A percentile compares a stretch with the other conserved stretches of the same genome.
Conservation (phyloP, 2,888 invertebrate genomes). For the Fissipunctia ypsillon region DNA sequence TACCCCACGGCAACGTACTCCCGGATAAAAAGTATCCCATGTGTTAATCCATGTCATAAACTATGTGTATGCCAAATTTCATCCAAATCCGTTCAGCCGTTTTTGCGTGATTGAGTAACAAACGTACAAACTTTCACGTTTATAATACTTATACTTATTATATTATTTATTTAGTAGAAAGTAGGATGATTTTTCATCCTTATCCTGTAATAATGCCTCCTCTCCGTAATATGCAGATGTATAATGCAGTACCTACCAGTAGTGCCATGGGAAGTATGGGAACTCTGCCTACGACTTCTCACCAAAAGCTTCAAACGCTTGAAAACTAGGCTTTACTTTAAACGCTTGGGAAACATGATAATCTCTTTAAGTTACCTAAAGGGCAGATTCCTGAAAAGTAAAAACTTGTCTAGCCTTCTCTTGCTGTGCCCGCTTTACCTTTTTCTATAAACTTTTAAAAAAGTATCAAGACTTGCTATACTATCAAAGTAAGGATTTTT, state of each 20-base stretch:
- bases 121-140: no score
- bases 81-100: no score
- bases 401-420: background rate
- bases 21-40: no score
- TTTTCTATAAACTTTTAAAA: background rate
- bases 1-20: no score
- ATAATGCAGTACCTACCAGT: background rate
- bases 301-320: no score
- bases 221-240: background rate
- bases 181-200: no score
- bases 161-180: no score
- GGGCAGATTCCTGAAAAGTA: background rate
- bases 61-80: no score
- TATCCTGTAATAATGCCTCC: background rate
- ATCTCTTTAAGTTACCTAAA: background rate
- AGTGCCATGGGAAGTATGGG: background rate
- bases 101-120: no score
- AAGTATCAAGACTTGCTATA: constrained; percentile 68
- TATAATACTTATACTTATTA: no score
- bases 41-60: no score
- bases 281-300: background rate
- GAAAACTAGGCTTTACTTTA: background rate
- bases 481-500: constrained; percentile 61
- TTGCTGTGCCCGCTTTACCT: background rate
- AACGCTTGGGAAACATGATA: background rate